Evolutionary conservation across 2,888 invertebrate species (phyloP).

Genomic region (Aporophyla lueneburgensis): DNA sequence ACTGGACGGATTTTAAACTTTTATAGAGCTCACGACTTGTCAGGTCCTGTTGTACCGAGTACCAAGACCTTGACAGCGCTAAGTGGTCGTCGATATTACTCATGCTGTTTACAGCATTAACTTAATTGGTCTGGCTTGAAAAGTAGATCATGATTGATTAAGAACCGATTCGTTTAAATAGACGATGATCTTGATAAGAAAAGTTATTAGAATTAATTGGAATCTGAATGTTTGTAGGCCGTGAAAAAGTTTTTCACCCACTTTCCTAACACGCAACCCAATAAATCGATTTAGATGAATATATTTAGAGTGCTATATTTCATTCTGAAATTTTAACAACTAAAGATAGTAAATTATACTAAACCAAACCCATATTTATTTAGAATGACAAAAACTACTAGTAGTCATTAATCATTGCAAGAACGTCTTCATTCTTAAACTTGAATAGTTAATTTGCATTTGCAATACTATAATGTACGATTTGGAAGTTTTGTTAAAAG

Average conservation of each 20-base stretch:
- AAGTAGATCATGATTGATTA: constrained; percentile 46
- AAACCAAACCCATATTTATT: not conserved
- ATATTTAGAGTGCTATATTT: constrained; percentile 6
- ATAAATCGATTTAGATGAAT: constrained; percentile 26
- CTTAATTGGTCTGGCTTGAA: constrained; percentile 53
- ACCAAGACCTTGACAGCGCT: constrained; percentile 65
- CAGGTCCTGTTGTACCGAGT: constrained; percentile 66
- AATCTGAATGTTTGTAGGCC: constrained; percentile 21
- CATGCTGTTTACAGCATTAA: constrained; percentile 54
- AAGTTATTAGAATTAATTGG: constrained; percentile 22
- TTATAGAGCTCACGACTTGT: constrained; percentile 69
- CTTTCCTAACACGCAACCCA: constrained; percentile 40
- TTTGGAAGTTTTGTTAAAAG: too few relatives aligned
- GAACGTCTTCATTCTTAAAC: not conserved
- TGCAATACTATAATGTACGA: not conserved
- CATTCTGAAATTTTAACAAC: constrained; percentile 3
- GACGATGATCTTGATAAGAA: constrained; percentile 38
- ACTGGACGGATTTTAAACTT: constrained; percentile 70
- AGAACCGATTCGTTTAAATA: constrained; percentile 30
- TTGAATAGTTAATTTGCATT: not conserved
- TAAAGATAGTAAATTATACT: not conserved
- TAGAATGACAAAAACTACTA: not conserved
- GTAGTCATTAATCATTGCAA: not conserved
- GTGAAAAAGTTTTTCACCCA: constrained; percentile 4
- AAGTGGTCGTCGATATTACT: constrained; percentile 66